Conservation (phyloP, 1,140 invertebrate genomes). For the Phymastichus coffea region DNA sequence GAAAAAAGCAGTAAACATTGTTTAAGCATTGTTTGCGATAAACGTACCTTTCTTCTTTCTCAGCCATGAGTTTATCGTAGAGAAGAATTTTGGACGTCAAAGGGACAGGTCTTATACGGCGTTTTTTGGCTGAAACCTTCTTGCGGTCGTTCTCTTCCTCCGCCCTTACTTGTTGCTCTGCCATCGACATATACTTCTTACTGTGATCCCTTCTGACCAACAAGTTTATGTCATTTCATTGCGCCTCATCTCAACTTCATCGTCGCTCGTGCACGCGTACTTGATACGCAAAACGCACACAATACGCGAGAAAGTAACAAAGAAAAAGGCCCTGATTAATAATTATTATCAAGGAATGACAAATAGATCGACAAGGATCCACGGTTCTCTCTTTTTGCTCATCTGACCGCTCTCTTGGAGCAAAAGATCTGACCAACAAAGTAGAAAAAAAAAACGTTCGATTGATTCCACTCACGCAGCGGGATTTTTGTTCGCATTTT, state of each 20-base stretch:
- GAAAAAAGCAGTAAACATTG: not conserved
- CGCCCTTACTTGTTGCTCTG: conserved; percentile 11
- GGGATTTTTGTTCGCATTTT: no score
- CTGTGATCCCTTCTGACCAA: conserved; percentile 63
- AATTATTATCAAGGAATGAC: not conserved
- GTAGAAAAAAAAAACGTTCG: no score
- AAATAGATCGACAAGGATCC: not conserved
- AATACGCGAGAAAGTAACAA: not conserved
- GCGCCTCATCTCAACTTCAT: not conserved
- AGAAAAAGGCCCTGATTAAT: not conserved
- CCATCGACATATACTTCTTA: conserved; percentile 52
- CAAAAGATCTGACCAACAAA: not conserved
- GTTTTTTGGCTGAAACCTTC: conserved; percentile 40
- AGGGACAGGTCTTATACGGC: conserved; percentile 63
- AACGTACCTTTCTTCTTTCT: conserved; percentile 66
- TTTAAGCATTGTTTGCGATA: not conserved
- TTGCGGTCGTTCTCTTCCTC: conserved; percentile 36
- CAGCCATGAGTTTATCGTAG: conserved; percentile 68
- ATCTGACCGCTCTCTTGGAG: not conserved
- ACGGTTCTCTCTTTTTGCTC: no score
- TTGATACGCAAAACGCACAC: no score
- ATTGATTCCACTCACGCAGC: no score
- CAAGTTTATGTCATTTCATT: conserved; percentile 32
- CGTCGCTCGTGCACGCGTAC: no score
- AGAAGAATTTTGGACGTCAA: conserved; percentile 68